Conservation (phyloP, 2,113 vertebrate genomes). For the Ciconia boyciana region DNA sequence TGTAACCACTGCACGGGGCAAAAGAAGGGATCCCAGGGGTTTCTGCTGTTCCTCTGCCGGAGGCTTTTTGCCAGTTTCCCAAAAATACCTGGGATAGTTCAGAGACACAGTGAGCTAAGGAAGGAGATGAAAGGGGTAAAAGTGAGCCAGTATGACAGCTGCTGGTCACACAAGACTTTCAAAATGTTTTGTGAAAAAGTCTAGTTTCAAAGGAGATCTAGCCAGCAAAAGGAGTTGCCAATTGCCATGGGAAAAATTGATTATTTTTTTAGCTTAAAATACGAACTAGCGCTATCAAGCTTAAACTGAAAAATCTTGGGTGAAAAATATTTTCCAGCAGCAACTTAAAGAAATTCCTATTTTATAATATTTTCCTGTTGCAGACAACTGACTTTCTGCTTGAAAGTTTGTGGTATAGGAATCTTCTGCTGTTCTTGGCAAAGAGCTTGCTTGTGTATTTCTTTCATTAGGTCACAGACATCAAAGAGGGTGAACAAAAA, state of each 20-base stretch:
- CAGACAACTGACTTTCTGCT: not conserved
- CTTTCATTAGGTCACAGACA: not conserved
- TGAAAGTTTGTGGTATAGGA: not conserved
- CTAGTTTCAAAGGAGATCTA: not conserved
- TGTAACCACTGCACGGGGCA: accelerated
- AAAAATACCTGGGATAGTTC: not conserved
- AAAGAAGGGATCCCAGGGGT: too few relatives aligned
- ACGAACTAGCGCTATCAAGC: not conserved
- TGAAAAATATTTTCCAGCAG: not conserved
- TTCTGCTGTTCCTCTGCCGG: not conserved
- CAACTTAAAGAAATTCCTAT: not conserved
- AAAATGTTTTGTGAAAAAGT: not conserved
- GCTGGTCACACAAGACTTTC: not conserved
- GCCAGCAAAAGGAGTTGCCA: not conserved
- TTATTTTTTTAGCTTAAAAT: not conserved
- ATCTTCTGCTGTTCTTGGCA: not conserved
- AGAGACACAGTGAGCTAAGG: not conserved
- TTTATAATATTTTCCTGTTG: not conserved
- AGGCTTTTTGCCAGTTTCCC: not conserved
- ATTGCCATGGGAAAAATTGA: not conserved
- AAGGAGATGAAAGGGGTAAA: not conserved
- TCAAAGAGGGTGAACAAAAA: not conserved
- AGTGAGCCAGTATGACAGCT: not conserved
- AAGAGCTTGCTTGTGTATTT: not conserved
- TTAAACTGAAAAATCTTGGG: not conserved